These are phyloP conservation scores for Cyprinodon variegatus DNA, from an alignment of 2,113 vertebrate species.

Conservation along the genomic window DNA sequence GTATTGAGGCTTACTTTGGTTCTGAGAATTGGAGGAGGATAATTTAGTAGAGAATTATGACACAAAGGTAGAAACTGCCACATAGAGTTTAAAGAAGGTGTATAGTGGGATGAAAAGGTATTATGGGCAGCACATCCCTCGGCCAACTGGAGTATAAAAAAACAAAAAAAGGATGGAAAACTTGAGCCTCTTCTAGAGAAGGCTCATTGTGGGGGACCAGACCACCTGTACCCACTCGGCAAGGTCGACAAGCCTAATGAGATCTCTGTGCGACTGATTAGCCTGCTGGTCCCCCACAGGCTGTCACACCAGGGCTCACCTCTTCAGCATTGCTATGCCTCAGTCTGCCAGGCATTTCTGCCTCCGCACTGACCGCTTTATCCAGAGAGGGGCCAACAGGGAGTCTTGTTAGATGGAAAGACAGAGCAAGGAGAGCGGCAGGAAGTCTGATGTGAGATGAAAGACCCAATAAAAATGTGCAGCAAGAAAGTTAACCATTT, in stretches of 20 bases:
- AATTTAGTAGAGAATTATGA: slow-evolving; percentile 36
- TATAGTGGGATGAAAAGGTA: slow-evolving; percentile 58
- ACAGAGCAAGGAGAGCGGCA: slow-evolving; percentile 4
- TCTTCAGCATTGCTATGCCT: slow-evolving; percentile 11
- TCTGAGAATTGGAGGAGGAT: background rate
- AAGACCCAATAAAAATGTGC: slow-evolving; percentile 15
- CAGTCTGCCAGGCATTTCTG: slow-evolving; percentile 6
- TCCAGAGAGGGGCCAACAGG: slow-evolving; percentile 14
- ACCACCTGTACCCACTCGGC: slow-evolving; percentile 39
- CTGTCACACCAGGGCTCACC: slow-evolving; percentile 22
- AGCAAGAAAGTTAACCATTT: background rate
- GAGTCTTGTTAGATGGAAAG: slow-evolving; percentile 18
- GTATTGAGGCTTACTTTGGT: slow-evolving; percentile 30
- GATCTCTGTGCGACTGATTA: slow-evolving; percentile 49
- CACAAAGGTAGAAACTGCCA: slow-evolving; percentile 42
- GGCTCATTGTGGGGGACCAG: slow-evolving; percentile 30
- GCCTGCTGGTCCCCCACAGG: slow-evolving; percentile 17
- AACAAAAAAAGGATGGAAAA: slow-evolving; percentile 53
- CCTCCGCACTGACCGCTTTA: slow-evolving; percentile 36
- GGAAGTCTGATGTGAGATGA: slow-evolving; percentile 29
- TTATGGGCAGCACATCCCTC: slow-evolving; percentile 34
- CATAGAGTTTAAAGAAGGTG: slow-evolving; percentile 61
- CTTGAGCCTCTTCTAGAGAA: slow-evolving; percentile 35
- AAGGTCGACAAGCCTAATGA: slow-evolving; percentile 39
- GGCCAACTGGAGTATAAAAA: slow-evolving; percentile 39